phyloP scores from a whole-genome alignment of 2,113 vertebrate genomes.

The Cichladusa arquata region DNA sequence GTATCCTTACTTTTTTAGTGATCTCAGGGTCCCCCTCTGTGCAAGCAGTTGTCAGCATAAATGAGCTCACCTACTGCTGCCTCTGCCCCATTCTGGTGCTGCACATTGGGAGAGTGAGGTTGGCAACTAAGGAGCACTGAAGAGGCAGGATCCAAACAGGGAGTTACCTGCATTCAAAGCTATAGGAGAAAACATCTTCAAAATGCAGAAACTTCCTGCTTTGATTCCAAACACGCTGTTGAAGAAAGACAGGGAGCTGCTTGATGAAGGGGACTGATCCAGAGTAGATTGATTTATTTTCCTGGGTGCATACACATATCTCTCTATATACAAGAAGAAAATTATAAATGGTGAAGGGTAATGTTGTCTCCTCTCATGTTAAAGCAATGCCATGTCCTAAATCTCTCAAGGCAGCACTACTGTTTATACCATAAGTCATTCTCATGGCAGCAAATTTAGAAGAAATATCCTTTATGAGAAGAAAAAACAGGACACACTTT shows the following conservation, averaged over 20 bases:
- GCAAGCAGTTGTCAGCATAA: accelerated
- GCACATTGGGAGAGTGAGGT: accelerated
- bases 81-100: not conserved
- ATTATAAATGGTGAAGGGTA: not conserved
- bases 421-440: not conserved
- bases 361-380: not conserved
- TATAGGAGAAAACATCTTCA: not conserved
- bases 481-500: not conserved
- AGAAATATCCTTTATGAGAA: not conserved
- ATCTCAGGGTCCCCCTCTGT: not conserved
- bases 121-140: not conserved
- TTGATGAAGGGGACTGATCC: not conserved
- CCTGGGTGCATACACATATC: not conserved
- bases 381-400: not conserved
- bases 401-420: not conserved
- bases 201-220: not conserved
- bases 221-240: not conserved
- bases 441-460: not conserved
- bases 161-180: not conserved
- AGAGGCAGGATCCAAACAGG: not conserved
- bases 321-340: not conserved
- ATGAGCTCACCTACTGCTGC: too few relatives aligned
- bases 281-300: not conserved
- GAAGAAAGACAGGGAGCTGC: not conserved
- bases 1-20: not conserved